Evolutionary conservation across 2,797 vertebrate species (phyloP).

Genomic region (Lithobates pipiens): DNA sequence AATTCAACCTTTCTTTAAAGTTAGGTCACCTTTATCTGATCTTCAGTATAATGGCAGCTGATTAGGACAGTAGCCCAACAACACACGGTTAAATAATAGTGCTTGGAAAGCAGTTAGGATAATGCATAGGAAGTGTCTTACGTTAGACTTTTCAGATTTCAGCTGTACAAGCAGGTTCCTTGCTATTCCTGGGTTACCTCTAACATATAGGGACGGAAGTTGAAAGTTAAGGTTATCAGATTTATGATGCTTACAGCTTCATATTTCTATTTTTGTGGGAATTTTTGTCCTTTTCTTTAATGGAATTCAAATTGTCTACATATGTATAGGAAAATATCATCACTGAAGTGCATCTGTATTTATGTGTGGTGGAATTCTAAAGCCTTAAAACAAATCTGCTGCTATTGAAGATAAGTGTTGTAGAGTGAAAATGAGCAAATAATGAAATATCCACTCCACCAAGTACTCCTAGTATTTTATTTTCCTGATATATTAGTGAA

Average conservation of each 20-base stretch:
- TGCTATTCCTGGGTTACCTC: conserved; percentile 53
- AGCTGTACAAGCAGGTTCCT: conserved; percentile 51
- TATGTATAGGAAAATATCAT: not conserved
- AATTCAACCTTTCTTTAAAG: too few species aligned
- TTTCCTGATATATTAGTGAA: too few species aligned
- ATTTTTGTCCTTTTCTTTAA: conserved; percentile 5
- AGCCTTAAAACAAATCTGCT: too few species aligned
- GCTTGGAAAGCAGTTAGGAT: conserved; percentile 41
- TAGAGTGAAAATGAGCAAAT: too few species aligned
- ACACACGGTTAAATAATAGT: conserved; percentile 41
- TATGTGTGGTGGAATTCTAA: too few species aligned
- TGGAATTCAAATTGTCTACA: not conserved
- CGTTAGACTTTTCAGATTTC: conserved; percentile 48
- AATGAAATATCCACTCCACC: too few species aligned
- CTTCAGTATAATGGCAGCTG: not conserved
- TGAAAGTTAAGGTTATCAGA: conserved; percentile 56
- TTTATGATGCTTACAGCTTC: conserved; percentile 44
- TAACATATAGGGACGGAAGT: conserved; percentile 51
- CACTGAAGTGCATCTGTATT: too few species aligned
- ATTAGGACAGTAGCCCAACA: conserved; percentile 1
- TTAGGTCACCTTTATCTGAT: too few species aligned
- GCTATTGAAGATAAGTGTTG: too few species aligned
- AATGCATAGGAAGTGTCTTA: conserved; percentile 49
- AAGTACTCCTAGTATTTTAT: too few species aligned
- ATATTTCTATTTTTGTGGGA: conserved; percentile 31